Evolutionary conservation across 2,888 invertebrate genomes (phyloP).

Genomic region (Drosophila mayaguana): DNA sequence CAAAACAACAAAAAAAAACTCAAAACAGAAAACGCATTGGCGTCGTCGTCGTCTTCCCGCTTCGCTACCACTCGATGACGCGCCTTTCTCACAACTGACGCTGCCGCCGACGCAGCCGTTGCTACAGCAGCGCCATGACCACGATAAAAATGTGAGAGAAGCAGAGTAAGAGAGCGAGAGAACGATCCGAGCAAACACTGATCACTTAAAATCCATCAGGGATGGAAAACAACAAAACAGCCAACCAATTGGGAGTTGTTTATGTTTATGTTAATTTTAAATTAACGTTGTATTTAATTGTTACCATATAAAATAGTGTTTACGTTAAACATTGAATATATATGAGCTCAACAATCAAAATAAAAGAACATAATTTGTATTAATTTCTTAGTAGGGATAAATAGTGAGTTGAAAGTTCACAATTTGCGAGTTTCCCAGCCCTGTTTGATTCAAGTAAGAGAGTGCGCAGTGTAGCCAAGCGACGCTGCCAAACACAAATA

Average conservation of each 20-base stretch:
- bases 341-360: neutral
- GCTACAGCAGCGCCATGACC: constrained; percentile 37
- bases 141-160: constrained; percentile 40
- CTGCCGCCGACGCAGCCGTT: constrained; percentile 55
- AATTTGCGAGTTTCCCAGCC: constrained; percentile 27
- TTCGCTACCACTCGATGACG: constrained; percentile 45
- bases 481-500: constrained; percentile 37
- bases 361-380: neutral
- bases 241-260: constrained; percentile 27
- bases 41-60: constrained; percentile 39
- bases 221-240: constrained; percentile 26
- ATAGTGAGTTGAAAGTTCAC: neutral
- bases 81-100: constrained; percentile 62
- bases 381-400: neutral
- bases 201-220: constrained; percentile 36
- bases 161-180: constrained; percentile 21
- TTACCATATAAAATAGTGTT: neutral
- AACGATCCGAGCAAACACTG: constrained; percentile 31
- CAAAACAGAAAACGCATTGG: constrained; percentile 40
- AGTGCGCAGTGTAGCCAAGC: constrained; percentile 49
- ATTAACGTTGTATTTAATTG: neutral
- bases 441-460: constrained; percentile 37
- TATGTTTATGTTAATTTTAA: neutral
- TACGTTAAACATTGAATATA: neutral
- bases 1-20: constrained; percentile 23